A percentile compares a stretch with the other conserved stretches of the same genome.
Evolutionary conservation across 2,888 invertebrate species (phyloP).

Genomic region (Sylvicola fuscatus): DNA sequence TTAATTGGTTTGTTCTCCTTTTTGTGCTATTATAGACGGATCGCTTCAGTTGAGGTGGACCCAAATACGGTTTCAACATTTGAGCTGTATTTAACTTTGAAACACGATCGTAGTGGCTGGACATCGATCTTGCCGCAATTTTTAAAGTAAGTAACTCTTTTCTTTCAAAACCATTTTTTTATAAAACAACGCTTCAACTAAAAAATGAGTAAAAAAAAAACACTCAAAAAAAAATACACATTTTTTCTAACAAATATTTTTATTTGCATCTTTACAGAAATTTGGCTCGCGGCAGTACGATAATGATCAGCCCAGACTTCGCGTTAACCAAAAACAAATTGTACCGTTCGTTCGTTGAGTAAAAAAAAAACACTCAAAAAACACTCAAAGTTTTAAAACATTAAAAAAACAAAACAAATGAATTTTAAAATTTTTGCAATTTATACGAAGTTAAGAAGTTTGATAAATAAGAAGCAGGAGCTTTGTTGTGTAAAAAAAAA

Average conservation of each 20-base stretch:
- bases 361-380: conserved; percentile 12
- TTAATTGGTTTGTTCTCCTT: conserved; percentile 3
- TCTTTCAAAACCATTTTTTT: no score
- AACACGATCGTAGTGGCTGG: conserved; percentile 75
- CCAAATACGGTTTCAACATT: conserved; percentile 75
- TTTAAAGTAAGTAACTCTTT: conserved; percentile 52
- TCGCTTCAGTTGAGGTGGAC: conserved; percentile 71
- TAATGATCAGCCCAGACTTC: conserved; percentile 77
- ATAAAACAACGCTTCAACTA: no score
- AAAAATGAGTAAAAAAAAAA: no score
- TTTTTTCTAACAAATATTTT: no score
- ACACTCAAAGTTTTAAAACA: no score
- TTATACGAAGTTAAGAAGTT: no score
- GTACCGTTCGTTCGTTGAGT: conserved; percentile 48
- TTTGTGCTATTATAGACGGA: conserved; percentile 27
- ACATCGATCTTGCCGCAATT: conserved; percentile 72
- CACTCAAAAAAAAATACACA: no score
- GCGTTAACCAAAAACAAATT: conserved; percentile 80
- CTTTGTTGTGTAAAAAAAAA: no score
- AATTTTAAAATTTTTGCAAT: no score
- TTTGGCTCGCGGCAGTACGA: conserved; percentile 64
- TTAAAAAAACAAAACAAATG: no score
- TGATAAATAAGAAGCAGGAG: no score
- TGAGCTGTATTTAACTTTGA: conserved; percentile 71
- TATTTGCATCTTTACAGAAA: conserved; percentile 35